Percentiles rank a stretch among this genome's conserved stretches.
Evolutionary conservation across 2,113 vertebrate species (phyloP).

Genomic region (Clupea harengus): DNA sequence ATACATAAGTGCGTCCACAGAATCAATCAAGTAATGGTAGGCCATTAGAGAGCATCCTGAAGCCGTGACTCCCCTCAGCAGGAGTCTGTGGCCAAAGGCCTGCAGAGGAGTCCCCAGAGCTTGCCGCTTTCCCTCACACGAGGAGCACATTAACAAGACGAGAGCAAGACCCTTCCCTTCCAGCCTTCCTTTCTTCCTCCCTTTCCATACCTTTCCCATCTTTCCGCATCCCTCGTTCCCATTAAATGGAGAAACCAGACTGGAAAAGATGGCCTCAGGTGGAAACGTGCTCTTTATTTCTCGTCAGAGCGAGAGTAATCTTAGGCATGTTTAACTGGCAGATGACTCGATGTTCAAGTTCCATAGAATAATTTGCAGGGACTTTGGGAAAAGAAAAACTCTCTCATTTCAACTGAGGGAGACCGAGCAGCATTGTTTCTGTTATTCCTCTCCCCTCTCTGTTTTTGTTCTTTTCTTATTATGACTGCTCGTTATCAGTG

Average conservation of each 20-base stretch:
- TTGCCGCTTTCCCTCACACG: background rate
- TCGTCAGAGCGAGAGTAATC: background rate
- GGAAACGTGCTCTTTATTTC: background rate
- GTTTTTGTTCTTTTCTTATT: background rate
- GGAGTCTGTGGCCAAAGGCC: background rate
- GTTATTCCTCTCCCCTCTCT: background rate
- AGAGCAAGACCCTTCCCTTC: background rate
- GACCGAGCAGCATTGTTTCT: background rate
- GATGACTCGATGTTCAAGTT: background rate
- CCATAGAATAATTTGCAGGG: background rate
- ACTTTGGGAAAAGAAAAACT: background rate
- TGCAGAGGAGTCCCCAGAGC: background rate
- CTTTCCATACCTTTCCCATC: background rate
- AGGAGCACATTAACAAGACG: background rate
- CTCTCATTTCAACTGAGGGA: background rate
- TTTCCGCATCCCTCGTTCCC: background rate
- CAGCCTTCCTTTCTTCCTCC: background rate
- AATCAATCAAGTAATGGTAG: conserved; percentile 18
- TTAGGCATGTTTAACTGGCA: background rate
- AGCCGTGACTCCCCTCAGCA: background rate
- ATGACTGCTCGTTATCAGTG: background rate
- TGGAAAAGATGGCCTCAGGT: background rate
- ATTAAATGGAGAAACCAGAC: conserved; percentile 1
- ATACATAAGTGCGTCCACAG: conserved; percentile 26
- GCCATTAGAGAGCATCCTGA: conserved; percentile 31